phyloP scores from a whole-genome alignment of 1,140 invertebrate species.

The Marisa cornuarietis region DNA sequence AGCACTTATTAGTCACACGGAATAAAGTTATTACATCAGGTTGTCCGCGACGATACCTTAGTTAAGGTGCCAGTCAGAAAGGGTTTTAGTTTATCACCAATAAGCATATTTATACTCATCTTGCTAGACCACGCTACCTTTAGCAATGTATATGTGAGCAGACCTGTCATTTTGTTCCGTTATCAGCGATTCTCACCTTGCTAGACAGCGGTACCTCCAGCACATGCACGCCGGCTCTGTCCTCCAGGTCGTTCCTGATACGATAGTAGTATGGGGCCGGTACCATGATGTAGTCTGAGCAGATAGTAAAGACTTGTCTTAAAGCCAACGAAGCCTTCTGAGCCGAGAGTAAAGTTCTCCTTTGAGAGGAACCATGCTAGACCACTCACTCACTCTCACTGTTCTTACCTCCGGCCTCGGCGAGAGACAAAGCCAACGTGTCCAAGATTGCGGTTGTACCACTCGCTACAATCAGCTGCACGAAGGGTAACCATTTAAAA shows the following conservation, averaged over 20 bases:
- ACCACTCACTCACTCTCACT: no score
- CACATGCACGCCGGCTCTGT: conserved; percentile 25
- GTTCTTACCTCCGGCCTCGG: conserved; percentile 20
- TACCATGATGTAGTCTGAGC: conserved; percentile 18
- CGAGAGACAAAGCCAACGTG: conserved; percentile 20
- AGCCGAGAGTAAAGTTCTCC: neutral
- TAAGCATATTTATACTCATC: no score
- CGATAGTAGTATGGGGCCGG: conserved; percentile 27
- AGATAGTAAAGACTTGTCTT: no score
- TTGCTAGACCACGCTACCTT: no score
- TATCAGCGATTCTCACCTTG: conserved; percentile 7
- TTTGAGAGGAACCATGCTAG: neutral
- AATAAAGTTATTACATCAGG: no score
- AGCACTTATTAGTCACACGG: no score
- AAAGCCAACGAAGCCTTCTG: neutral
- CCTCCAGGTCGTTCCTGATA: conserved; percentile 21
- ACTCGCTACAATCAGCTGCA: conserved; percentile 14
- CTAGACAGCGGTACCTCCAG: conserved; percentile 25
- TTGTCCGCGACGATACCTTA: no score
- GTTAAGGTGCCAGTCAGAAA: no score
- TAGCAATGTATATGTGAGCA: no score
- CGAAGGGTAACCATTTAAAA: neutral
- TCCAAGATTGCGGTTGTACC: conserved; percentile 25
- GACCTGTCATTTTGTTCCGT: neutral
- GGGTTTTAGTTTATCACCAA: no score